These are phyloP conservation scores for Holotrichia oblita DNA, from an alignment of 1,140 invertebrate genomes.

Conservation along the genomic window DNA sequence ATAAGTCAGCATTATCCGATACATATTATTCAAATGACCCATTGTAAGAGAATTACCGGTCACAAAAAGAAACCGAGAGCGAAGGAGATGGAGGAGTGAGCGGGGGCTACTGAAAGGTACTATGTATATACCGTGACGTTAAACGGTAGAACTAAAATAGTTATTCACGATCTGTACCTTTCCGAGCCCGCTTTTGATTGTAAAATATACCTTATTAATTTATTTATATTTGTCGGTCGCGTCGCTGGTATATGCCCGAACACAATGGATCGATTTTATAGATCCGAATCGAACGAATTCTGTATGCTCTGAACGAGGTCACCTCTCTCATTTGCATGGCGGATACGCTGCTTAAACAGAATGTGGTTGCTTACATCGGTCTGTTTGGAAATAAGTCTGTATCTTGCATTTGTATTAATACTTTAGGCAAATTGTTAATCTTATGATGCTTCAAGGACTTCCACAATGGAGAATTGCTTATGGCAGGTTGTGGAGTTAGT, in stretches of 20 bases:
- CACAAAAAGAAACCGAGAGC: constrained; percentile 24
- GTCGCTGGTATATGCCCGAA: not conserved
- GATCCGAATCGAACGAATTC: constrained; percentile 29
- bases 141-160: constrained; percentile 20
- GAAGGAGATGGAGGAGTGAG: not conserved
- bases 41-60: constrained; percentile 31
- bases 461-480: too few relatives aligned
- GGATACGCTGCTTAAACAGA: not conserved
- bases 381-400: too few relatives aligned
- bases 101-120: not conserved
- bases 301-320: not conserved
- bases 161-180: constrained; percentile 5
- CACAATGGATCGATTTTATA: constrained; percentile 36
- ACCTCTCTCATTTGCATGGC: constrained; percentile 19
- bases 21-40: constrained; percentile 36
- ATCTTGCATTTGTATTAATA: too few relatives aligned
- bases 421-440: too few relatives aligned
- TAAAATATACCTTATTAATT: constrained; percentile 35
- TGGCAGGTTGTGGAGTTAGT: too few relatives aligned
- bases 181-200: not conserved
- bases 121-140: not conserved
- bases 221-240: constrained; percentile 24
- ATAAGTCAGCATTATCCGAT: constrained; percentile 35
- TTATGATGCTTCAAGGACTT: too few relatives aligned
- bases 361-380: too few relatives aligned